Base-by-base conservation (phyloP, 2,888 invertebrate genomes). In the Mylabris sibirica region DNA sequence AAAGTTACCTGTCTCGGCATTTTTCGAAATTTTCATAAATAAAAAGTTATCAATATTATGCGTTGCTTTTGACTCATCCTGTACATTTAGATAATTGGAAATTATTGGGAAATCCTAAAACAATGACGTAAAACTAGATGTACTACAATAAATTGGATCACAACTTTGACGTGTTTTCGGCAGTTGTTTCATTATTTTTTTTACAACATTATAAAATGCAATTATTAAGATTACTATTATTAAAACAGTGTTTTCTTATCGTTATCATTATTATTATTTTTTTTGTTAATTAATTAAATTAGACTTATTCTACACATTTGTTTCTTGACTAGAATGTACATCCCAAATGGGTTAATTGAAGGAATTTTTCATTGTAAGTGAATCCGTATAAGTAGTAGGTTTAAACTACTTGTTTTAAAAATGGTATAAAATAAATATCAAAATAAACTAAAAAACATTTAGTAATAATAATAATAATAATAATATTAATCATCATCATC, bases 281-380 rank as follows among this genome's bases (percentile, higher is more conserved):
- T 64, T 64, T 67, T 69, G 24, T 63, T 53, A 66, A 67, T 62
- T 70, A 65, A 71, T 22, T 68, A 66, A 68, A 69, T 71, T 71
- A 72, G 72, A 70, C 69, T 74, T 76, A 71, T 59, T 30, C 73
- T 76, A 76, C 64, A 72, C 75, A 74, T 75, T 74, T 72, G 30
- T 72, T 70, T 11, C 9, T 65, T 77, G 78, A 79, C 78, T 78
- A 79, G 77, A 78, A 74, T 78, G 72, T 77, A 77, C 76, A 76
- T 69, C 71, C 76, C 75, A 70, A 77, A 70, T 70, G 73, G 75
- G 76, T 74, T 64, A 75, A 76, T 79, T 77, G 76, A 76, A 75
- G 74, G 73, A 65, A 69, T 75, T 76, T 75, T 81, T 81, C 81
- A 80, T 81, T 81, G 80, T 81, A 78, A 79, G 80, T 81, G 81